Conservation (phyloP, 2,888 invertebrate genomes). For the Acanthococcus lagerstroemiae region DNA sequence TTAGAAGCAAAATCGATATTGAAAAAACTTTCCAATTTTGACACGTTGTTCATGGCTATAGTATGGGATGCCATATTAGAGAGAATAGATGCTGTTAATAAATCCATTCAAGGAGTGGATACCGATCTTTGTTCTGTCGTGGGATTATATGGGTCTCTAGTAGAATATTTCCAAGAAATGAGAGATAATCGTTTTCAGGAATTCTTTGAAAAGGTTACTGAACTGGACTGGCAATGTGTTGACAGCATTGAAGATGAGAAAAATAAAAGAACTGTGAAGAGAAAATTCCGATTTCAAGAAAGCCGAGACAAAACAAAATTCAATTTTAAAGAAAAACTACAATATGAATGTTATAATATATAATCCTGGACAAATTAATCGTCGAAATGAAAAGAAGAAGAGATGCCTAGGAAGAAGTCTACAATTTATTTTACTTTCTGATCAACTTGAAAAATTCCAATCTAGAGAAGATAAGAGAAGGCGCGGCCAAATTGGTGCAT, state of each 20-base stretch:
- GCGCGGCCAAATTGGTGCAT: background rate
- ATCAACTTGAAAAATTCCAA: slow-evolving; percentile 12
- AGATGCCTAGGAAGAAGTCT: slow-evolving; percentile 24
- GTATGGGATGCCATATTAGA: slow-evolving; percentile 17
- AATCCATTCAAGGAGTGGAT: slow-evolving; percentile 13
- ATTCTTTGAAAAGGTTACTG: slow-evolving; percentile 1
- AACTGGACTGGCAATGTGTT: background rate
- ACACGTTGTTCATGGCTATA: slow-evolving; percentile 2
- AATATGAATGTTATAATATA: slow-evolving; percentile 11
- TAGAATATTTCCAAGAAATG: slow-evolving; percentile 2
- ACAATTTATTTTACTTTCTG: slow-evolving; percentile 33
- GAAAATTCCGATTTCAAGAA: slow-evolving; percentile 8
- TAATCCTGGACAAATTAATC: slow-evolving; percentile 16
- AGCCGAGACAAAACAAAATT: background rate
- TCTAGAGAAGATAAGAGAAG: slow-evolving; percentile 2
- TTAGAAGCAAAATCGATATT: slow-evolving; percentile 10
- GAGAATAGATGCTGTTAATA: slow-evolving; percentile 11
- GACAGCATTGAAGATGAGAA: slow-evolving; percentile 8
- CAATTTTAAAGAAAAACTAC: slow-evolving; percentile 5
- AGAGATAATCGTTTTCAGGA: slow-evolving; percentile 10
- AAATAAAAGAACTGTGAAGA: background rate
- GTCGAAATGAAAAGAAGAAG: slow-evolving; percentile 15
- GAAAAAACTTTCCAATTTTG: background rate
- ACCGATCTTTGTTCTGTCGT: slow-evolving; percentile 9
- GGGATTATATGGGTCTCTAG: slow-evolving; percentile 1